These are phyloP conservation scores for Martes martes DNA, from an alignment of 2,113 vertebrate genomes.

Conservation along the genomic window DNA sequence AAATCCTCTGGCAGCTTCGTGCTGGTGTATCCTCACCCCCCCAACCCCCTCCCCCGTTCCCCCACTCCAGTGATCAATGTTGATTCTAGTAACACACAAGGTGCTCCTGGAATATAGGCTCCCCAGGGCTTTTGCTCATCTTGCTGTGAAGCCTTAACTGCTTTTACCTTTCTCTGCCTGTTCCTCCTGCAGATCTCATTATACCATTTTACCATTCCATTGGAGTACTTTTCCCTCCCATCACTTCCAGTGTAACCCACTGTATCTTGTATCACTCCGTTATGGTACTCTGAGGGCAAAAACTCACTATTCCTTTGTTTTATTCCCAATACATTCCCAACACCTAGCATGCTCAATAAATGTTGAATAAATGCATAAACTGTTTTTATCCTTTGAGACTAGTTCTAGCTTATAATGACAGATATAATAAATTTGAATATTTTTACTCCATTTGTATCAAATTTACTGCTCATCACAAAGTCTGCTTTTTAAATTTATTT, in stretches of 20 bases:
- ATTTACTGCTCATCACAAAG: background rate
- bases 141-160: background rate
- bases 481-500: slow-evolving; percentile 20
- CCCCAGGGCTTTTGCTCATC: background rate
- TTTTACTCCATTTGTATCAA: background rate
- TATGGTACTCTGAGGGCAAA: background rate
- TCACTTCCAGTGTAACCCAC: background rate
- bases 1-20: background rate
- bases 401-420: background rate
- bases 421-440: background rate
- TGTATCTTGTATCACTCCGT: background rate
- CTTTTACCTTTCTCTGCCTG: background rate
- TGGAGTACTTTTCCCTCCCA: background rate
- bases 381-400: background rate
- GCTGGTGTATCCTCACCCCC: background rate
- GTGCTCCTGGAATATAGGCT: background rate
- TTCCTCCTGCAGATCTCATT: background rate
- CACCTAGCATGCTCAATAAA: background rate
- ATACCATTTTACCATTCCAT: background rate
- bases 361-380: background rate
- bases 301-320: background rate
- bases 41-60: no score
- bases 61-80: background rate
- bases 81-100: background rate
- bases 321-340: background rate